Percentiles rank a stretch among this genome's conserved stretches.
phyloP scores from a whole-genome alignment of 1,140 invertebrate genomes.

The Streblospio benedicti region DNA sequence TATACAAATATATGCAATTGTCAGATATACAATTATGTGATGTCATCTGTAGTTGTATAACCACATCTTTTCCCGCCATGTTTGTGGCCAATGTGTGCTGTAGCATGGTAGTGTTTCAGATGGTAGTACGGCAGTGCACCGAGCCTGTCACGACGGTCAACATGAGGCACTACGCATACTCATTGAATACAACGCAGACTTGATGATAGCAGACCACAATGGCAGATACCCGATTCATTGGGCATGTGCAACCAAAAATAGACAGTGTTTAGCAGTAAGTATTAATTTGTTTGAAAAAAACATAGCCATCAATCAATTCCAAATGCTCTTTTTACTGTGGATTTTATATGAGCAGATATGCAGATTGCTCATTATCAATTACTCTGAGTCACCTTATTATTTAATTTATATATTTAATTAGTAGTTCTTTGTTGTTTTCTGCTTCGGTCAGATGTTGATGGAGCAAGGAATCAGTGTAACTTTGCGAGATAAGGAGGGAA shows the following conservation, averaged over 20 bases:
- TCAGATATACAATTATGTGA: too few species aligned
- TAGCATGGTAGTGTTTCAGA: too few species aligned
- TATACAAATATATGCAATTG: too few species aligned
- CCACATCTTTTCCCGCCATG: too few species aligned
- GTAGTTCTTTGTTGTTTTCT: not conserved
- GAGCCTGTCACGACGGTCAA: conserved; percentile 43
- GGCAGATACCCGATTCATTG: conserved; percentile 43
- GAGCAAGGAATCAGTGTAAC: conserved; percentile 31
- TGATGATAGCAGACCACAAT: conserved; percentile 36
- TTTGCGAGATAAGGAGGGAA: conserved; percentile 40
- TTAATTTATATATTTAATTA: not conserved
- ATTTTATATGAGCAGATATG: too few species aligned
- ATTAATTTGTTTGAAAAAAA: not conserved
- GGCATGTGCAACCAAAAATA: conserved; percentile 36
- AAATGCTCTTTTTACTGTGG: too few species aligned
- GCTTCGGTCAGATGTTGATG: conserved; percentile 31
- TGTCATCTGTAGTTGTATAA: too few species aligned
- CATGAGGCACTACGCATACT: conserved; percentile 35
- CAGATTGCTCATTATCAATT: too few species aligned
- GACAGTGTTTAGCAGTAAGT: conserved; percentile 39
- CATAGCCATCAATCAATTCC: too few species aligned
- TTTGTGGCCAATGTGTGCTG: too few species aligned
- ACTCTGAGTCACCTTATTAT: too few species aligned
- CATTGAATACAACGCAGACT: conserved; percentile 38
- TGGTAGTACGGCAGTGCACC: conserved; percentile 43